Evolutionary conservation across 2,797 vertebrate genomes (phyloP), one percentile per base, ranked within the genome.

Genomic region (Tympanoctomys barrerae): DNA sequence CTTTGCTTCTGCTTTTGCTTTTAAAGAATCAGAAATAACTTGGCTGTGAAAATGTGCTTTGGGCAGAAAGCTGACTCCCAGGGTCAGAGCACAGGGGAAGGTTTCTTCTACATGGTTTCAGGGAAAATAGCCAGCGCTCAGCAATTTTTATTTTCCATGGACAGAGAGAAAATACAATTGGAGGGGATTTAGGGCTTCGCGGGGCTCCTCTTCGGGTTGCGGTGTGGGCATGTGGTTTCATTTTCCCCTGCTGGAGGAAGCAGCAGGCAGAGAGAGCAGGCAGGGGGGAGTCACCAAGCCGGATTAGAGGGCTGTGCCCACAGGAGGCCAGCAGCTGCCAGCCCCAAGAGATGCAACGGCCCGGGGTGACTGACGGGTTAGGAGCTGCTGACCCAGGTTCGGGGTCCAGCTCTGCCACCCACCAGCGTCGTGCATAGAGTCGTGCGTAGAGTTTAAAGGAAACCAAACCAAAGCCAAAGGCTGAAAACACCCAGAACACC

Each of bases 21-120:
- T 97, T 96, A 97, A 97, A 98, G 95, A 98, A 97, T 98, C 97
- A 97, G 97, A 97, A 98, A 97, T 96, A 97, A 97, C 97, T 97
- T 97, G 94, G 92, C 97, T 96, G 52, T 97, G 89, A 97, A 98
- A 97, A 66, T 95, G n/a, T 96, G 86, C 68, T 97, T 70, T 87
- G 88, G 95, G 90, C 16, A 59, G 87, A 97, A 97, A 96, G 85
- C 93, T 94, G 85, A 21, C 94, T 94, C 33, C 22, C 77, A 94
- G 97, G 39, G 16, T 97, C 91, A 94, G 85, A 96, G 73, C 33
- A 77, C 62, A 83, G 54, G 66, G 97, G 93, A 97, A 97, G 97
- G 93, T 82, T 62, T 92, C 68, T 10, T 2, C 73, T 92, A 93
- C 5, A 85, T 9, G 66, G 88, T 94, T 73, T 96, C 57, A 68